Evolutionary conservation across 2,797 vertebrate genomes (phyloP), one percentile per base, ranked within the genome.

Genomic region (Cephalopachus bancanus): DNA sequence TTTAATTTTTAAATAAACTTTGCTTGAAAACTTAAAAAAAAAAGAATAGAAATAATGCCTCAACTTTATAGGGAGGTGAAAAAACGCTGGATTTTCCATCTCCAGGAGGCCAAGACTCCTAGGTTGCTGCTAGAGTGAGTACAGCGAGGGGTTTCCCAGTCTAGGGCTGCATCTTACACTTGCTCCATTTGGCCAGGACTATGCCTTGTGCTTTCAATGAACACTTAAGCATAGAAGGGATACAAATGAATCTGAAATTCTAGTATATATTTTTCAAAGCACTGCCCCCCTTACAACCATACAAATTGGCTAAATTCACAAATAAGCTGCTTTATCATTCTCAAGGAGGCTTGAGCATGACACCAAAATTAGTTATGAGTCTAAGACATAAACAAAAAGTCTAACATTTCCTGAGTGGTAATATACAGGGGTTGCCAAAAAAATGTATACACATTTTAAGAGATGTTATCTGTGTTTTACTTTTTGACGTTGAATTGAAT

Each of bases 181-280:
- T 93, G 78, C 37, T 93, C 53, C 53, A 44, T 65, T 95, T 89
- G 89, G 71, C 49, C 94, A 96, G 51, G 44, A 26, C 59, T 74
- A 28, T 83, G 67, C 53, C 37, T 55, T 91, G 60, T 65, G 69
- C 71, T 96, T 93, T 57, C 69, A 89, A 78, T 62, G 79, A 91
- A 88, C 37, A 64, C 7, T 3, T 86, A 95, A 91, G 83, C 65
- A 93, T 94, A 89, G 20, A 78, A 79, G 26, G 57, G 28, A 88
- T 76, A 15, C 51, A 91, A 83, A 83, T 92, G 53, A 95, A 93
- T 83, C 37, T 89, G 88, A 91, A 93, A 74, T 95, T 74, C 64
- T 28, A 91, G 59, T 76, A 62, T 8, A 8, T 93, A 79, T 30
- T 89, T 93, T 92, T 91, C 44, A 89, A 94, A 84, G 33, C 24